Percentiles rank a stretch among this genome's conserved stretches.
phyloP scores from a whole-genome alignment of 1,140 invertebrate species.

The Polypedilum pembai region DNA sequence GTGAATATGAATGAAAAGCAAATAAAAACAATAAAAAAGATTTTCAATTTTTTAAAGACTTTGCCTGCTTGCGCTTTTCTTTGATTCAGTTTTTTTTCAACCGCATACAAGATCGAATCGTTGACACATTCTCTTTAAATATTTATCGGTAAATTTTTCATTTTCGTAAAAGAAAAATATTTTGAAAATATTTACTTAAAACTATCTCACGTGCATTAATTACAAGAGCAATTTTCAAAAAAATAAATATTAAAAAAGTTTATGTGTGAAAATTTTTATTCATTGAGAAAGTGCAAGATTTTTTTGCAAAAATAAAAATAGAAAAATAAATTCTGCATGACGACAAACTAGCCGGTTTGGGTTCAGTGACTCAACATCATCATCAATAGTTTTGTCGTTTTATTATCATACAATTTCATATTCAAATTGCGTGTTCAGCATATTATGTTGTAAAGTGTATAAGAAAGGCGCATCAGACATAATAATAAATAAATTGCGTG shows the following conservation, averaged over 20 bases:
- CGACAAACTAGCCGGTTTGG: background rate
- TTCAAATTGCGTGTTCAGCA: background rate
- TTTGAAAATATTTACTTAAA: background rate
- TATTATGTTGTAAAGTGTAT: background rate
- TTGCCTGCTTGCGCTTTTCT: conserved; percentile 6
- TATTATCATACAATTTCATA: background rate
- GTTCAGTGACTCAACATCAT: background rate
- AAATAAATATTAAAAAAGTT: too few relatives aligned
- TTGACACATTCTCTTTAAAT: background rate
- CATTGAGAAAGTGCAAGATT: background rate
- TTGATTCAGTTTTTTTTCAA: background rate
- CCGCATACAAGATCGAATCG: background rate
- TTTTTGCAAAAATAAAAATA: background rate
- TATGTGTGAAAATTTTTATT: background rate
- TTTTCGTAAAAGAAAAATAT: background rate
- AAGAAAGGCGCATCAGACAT: conserved; percentile 3
- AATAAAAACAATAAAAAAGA: background rate
- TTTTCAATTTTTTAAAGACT: conserved; percentile 10
- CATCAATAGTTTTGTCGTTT: background rate
- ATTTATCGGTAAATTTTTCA: background rate
- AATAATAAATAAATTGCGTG: background rate
- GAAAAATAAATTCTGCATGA: background rate
- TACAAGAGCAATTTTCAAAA: background rate
- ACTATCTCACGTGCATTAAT: background rate
- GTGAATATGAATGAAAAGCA: background rate